Evolutionary conservation across 2,113 vertebrate genomes (phyloP), one percentile per base, ranked within the genome.

Genomic region (Cepphus grylle): DNA sequence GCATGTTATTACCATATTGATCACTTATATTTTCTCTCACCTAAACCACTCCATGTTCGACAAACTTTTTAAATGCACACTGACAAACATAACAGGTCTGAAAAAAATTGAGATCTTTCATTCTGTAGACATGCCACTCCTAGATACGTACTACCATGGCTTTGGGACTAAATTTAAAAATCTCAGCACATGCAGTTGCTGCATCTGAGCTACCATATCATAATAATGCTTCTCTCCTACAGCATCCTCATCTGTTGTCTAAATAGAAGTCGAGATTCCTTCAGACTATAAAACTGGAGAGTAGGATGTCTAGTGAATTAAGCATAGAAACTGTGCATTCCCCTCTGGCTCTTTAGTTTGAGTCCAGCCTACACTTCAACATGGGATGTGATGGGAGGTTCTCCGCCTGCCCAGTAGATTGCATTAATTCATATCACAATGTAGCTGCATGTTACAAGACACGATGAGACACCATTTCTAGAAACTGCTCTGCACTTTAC

Each of bases 141-240:
- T 90, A 73, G 63, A 45, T 66, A 86, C 58, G 19, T 56, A 72
- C 27, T 94, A 69, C 47, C 20, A 29, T 4, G 5, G 66, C 79
- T 93, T 83, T 96, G 65, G 77, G 53, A 97, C 42, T 89, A 97
- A 66, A 88, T 76, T 91, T 43, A 74, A 90, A 97, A 95, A 91
- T 85, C 63, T 89, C 86, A 92, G 77, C 63, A 66, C 71, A 96
- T 1, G 5, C 27, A 77, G 59, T 79, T 38, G 53, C 55, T 73
- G 62, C 74, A 69, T 93, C 88, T 91, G 74, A 59, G 34, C 74
- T 81, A 80, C 63, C 87, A 56, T 40, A 67, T 36, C 71, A 81
- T 89, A 65, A 65, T 86, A 92, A 91, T 73, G 65, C 67, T 96
- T 94, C 84, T 93, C 66, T 97, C 83, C 52, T 84, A 89, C 49